Conservation (phyloP, 2,888 invertebrate genomes). For the Cataglyphis albicans region DNA sequence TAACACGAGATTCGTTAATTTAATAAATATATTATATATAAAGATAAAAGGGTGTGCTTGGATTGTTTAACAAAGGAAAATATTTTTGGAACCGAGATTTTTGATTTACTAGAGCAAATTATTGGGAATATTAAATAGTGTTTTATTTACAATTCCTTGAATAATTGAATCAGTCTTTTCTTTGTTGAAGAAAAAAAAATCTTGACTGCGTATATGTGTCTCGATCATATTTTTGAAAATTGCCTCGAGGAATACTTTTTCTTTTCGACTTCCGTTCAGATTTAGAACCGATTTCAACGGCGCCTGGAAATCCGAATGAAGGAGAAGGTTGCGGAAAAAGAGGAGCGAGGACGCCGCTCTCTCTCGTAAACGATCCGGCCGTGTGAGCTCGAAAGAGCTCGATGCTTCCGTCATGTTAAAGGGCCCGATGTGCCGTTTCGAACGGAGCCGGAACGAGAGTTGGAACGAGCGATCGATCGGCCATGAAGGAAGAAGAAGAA, state of each 20-base stretch:
- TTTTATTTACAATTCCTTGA: too few relatives aligned
- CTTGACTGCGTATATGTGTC: too few relatives aligned
- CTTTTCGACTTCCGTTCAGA: constrained; percentile 1
- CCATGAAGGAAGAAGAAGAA: constrained; percentile 15
- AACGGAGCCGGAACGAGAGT: constrained; percentile 20
- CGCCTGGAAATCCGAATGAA: neutral
- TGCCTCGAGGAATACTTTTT: neutral
- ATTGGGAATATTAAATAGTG: too few relatives aligned
- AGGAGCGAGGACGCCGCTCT: constrained; percentile 45
- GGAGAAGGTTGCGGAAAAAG: constrained; percentile 35
- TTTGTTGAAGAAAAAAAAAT: neutral
- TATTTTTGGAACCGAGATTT: neutral
- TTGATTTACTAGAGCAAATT: neutral
- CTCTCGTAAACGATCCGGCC: constrained; percentile 61
- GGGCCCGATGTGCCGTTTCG: constrained; percentile 61
- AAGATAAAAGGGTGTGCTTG: neutral
- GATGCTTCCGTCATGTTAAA: constrained; percentile 81
- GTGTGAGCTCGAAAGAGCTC: constrained; percentile 42
- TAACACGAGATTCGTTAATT: neutral
- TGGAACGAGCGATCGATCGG: constrained; percentile 43
- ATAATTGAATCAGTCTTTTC: neutral
- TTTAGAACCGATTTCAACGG: neutral
- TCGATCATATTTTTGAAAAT: neutral
- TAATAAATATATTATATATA: neutral
- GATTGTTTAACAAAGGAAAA: neutral